Conservation (phyloP, 2,113 vertebrate genomes). For the Paedocypris sp. region DNA sequence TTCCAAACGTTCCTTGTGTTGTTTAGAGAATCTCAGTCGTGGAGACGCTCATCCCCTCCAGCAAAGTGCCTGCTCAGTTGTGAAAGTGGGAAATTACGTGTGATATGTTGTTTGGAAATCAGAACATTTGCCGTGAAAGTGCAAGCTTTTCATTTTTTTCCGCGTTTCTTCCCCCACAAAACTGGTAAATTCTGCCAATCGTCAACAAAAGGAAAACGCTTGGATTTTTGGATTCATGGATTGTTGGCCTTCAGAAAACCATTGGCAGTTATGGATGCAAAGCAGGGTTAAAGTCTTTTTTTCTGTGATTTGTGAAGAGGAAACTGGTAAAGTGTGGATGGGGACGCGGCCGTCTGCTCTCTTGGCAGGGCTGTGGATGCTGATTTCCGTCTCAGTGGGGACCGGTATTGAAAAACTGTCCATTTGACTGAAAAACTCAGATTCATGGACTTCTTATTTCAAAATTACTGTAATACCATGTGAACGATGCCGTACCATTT, state of each 20-base stretch:
- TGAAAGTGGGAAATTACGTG: constrained; percentile 39
- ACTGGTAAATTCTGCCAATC: constrained; percentile 26
- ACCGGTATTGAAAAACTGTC: background rate
- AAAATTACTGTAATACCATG: no score
- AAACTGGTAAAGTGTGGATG: background rate
- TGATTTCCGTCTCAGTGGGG: background rate
- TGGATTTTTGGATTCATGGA: constrained; percentile 22
- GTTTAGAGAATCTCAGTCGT: constrained; percentile 10
- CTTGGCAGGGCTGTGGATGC: background rate
- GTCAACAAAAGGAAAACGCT: constrained; percentile 19
- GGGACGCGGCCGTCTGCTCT: background rate
- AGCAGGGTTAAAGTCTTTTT: constrained; percentile 6
- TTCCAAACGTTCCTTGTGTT: no score
- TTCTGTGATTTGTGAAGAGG: background rate
- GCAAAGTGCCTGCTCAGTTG: constrained; percentile 33
- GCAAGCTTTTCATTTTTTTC: background rate
- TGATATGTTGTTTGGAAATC: constrained; percentile 40
- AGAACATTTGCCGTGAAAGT: constrained; percentile 24
- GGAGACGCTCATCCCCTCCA: constrained; percentile 17
- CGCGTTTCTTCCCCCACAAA: background rate
- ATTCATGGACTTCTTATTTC: no score
- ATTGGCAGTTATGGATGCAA: background rate
- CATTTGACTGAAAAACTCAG: no score
- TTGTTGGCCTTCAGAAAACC: constrained; percentile 13
- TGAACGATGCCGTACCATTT: no score